phyloP scores from a whole-genome alignment of 1,140 invertebrate species.

The Melanaphis sacchari region DNA sequence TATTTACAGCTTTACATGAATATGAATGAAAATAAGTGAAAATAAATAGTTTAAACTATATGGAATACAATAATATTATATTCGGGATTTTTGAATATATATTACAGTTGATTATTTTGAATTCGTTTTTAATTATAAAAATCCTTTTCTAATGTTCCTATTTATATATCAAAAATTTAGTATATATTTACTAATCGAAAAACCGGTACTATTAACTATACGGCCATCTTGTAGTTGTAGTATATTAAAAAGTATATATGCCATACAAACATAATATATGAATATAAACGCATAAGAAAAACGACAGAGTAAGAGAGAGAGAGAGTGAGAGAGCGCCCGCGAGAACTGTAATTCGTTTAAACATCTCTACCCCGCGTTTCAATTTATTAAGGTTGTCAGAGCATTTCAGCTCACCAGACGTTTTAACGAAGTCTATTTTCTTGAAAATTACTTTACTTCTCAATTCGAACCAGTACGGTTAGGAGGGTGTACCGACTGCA shows the following conservation, averaged over 20 bases:
- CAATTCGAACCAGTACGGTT: not conserved
- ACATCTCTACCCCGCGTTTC: conserved; percentile 44
- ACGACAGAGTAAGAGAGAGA: not conserved
- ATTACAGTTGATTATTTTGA: not conserved
- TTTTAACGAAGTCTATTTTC: conserved; percentile 49
- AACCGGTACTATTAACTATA: conserved; percentile 41
- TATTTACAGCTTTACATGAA: not conserved
- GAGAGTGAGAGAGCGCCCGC: not conserved
- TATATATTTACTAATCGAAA: conserved; percentile 33
- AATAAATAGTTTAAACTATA: not conserved
- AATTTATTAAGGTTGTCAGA: conserved; percentile 45
- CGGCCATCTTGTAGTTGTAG: conserved; percentile 29
- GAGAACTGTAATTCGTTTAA: conserved; percentile 16
- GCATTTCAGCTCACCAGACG: conserved; percentile 23
- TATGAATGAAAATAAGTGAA: not conserved
- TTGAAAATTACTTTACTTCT: conserved; percentile 40
- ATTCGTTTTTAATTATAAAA: conserved; percentile 31
- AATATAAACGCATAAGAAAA: not conserved
- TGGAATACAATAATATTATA: not conserved
- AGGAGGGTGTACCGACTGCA: not conserved
- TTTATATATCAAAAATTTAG: not conserved
- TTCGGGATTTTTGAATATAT: not conserved
- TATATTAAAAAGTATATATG: not conserved
- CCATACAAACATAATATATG: not conserved
- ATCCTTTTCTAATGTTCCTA: not conserved